Evolutionary conservation across 1,140 invertebrate species (phyloP).

Genomic region (Muscidifurax raptorellus): DNA sequence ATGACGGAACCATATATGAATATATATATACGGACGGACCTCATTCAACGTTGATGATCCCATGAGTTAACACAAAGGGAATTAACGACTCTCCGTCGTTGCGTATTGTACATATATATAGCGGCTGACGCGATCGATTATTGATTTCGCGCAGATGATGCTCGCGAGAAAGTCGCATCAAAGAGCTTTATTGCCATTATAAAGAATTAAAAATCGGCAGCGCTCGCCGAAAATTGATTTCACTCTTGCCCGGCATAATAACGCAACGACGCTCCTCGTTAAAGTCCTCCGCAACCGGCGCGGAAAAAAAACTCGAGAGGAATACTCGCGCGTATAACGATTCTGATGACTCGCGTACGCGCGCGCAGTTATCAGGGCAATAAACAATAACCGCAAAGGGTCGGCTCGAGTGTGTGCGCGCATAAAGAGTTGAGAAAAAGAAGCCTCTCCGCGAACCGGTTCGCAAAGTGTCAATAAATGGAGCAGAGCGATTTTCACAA

Average conservation of each 20-base stretch:
- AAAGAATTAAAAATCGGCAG: neutral
- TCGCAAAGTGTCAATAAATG: slow-evolving; percentile 33
- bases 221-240: slow-evolving; percentile 13
- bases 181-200: neutral
- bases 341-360: neutral
- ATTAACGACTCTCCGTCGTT: neutral
- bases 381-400: neutral
- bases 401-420: neutral
- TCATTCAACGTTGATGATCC: too few relatives aligned
- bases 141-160: neutral
- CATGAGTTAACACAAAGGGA: neutral
- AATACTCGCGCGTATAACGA: neutral
- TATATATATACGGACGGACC: too few relatives aligned
- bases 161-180: neutral
- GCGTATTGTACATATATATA: neutral
- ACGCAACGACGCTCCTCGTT: neutral
- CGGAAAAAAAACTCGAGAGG: too few relatives aligned
- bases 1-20: too few relatives aligned
- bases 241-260: neutral
- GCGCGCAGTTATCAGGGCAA: slow-evolving; percentile 8
- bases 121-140: neutral
- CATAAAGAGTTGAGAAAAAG: neutral
- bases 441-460: slow-evolving; percentile 14
- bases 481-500: slow-evolving; percentile 31
- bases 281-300: neutral